Conservation (phyloP, 1,140 invertebrate genomes). For the Drosophila seguyi region DNA sequence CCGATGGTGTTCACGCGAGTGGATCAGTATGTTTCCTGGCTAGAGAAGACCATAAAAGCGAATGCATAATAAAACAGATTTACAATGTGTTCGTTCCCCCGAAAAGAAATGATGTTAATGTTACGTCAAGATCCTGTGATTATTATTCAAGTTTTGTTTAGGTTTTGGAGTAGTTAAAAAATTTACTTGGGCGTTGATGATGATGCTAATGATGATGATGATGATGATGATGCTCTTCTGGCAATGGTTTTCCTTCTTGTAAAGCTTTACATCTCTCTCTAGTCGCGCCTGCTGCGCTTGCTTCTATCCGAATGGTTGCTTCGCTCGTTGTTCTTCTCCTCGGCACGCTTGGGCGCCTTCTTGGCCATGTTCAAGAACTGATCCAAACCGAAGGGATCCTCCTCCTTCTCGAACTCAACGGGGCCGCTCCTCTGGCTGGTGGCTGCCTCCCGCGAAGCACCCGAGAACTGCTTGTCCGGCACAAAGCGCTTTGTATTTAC, state of each 20-base stretch:
- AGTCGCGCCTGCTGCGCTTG: constrained; percentile 70
- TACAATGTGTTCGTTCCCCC: not conserved
- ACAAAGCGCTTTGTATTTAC: constrained; percentile 97
- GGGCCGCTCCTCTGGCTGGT: constrained; percentile 91
- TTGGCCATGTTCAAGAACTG: constrained; percentile 99
- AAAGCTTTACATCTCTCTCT: constrained; percentile 29
- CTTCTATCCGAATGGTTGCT: constrained; percentile 60
- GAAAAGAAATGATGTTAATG: not conserved
- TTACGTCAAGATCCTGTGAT: constrained; percentile 38
- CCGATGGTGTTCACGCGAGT: constrained; percentile 61
- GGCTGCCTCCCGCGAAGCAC: constrained; percentile 90
- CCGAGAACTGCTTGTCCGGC: constrained; percentile 98
- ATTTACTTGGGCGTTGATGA: constrained; percentile 2
- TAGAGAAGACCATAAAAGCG: constrained; percentile 16
- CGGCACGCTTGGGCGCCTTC: constrained; percentile 87
- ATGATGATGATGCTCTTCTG: constrained; percentile 1
- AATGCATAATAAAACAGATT: not conserved
- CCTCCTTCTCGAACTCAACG: constrained; percentile 97
- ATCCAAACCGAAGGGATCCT: constrained; percentile 99
- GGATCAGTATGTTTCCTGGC: constrained; percentile 50
- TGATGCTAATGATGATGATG: constrained; percentile 8
- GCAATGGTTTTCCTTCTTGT: constrained; percentile 8
- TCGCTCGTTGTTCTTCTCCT: constrained; percentile 72
- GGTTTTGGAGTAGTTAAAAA: constrained; percentile 41
- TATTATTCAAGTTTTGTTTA: constrained; percentile 44